These are phyloP conservation scores for Mormyrus iriodes DNA, from an alignment of 2,113 vertebrate genomes.

Conservation along the genomic window DNA sequence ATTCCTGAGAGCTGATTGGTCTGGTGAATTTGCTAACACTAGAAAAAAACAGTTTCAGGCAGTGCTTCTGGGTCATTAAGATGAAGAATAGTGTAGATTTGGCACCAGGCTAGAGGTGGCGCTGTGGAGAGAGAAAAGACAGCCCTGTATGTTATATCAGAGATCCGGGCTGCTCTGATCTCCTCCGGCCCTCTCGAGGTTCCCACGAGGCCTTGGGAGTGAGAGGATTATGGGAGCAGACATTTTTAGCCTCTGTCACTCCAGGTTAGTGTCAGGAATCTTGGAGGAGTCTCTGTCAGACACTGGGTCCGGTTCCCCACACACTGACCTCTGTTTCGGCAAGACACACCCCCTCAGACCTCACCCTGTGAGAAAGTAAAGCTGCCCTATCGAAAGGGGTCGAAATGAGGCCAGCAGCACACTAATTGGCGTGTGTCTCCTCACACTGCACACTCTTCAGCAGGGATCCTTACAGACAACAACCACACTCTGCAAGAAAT, in stretches of 20 bases:
- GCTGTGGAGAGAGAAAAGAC: background rate
- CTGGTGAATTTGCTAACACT: background rate
- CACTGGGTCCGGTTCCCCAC: background rate
- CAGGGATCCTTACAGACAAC: background rate
- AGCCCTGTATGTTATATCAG: background rate
- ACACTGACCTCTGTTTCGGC: background rate
- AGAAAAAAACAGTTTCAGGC: background rate
- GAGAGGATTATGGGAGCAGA: constrained; percentile 66
- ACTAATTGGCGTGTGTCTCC: background rate
- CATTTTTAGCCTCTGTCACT: constrained; percentile 71
- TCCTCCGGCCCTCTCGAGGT: background rate
- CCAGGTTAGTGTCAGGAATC: constrained; percentile 60
- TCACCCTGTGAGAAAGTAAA: background rate
- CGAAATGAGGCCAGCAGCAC: background rate
- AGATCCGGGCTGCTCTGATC: background rate
- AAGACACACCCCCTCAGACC: background rate
- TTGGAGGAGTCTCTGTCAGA: constrained; percentile 49
- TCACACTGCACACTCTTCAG: background rate
- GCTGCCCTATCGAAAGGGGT: background rate
- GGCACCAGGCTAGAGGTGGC: background rate
- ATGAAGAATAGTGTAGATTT: background rate
- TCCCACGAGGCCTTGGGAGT: constrained; percentile 28
- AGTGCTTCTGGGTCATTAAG: background rate
- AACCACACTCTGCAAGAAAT: background rate
- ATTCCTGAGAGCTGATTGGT: background rate